Base-by-base conservation (phyloP, 2,797 vertebrate genomes). In the Nyctibius grandis region DNA sequence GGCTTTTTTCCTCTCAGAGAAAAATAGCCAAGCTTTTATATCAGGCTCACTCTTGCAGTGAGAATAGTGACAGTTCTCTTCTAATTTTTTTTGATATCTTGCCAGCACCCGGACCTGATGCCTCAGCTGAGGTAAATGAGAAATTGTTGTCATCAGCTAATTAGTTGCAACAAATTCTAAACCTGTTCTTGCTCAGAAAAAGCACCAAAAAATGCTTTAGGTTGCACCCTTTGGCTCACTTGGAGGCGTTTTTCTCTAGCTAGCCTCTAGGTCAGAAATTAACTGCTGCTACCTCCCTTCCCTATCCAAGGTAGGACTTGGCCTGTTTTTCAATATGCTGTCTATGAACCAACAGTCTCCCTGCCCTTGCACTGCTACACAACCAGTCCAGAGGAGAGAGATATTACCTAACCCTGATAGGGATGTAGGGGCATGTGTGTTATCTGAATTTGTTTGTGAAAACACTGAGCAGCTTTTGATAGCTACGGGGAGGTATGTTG, bases 401-500 rank as follows among this genome's bases (percentile, higher is more conserved):
- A 23, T 45, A 60, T 83, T 80, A 72, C 77, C 85, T 50, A 90
- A 82, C 34, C 40, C 70, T 87, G 90, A 92, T 33, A 75, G 64
- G 70, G 67, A 31, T n/a, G 60, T 83, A 45, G 47, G 68, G 68
- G 78, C 75, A 96, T 48, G 18, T 50, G 70, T 50, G 84, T 85
- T 95, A 93, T 92, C 89, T 88, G 94, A 92, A 95, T 94, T 94
- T 95, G 73, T 87, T 88, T 81, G 59, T 94, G 94, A 96, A 93
- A 68, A 88, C 68, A 63, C 61, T 89, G 79, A 95, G 94, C 88
- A 95, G 64, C 80, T 97, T 96, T 96, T 95, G 93, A 93, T 96
- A 97, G 89, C 94, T 97, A 91, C 31, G 20, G 88, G 90, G 94
- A 89, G 96, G 74, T 95, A 93, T 97, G 96, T 91, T 97, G 93